Evolutionary conservation across 2,113 vertebrate genomes (phyloP), one percentile per base, ranked within the genome.

Genomic region (Halcyon senegalensis): DNA sequence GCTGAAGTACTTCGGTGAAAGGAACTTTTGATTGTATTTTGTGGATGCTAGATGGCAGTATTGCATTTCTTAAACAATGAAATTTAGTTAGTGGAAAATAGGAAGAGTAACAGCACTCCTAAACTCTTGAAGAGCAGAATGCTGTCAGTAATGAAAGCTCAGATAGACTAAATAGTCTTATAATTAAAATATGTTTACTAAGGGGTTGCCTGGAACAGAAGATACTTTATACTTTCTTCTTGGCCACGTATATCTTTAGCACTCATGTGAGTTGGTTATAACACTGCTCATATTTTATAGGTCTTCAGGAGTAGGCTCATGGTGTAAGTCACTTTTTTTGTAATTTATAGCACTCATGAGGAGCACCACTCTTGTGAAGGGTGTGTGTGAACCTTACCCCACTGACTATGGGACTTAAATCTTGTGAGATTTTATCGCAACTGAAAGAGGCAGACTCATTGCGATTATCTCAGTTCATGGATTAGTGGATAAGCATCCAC

Each of bases 41-140:
- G 18, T 79, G 74, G 67, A 75, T 69, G 89, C 81, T 97, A 97
- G 97, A 87, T 97, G 97, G 96, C 97, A 97, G 96, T 86, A 67
- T 95, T 95, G 92, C 82, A 83, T 92, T 94, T 93, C 79, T 90
- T 75, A 89, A 81, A 25, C 21, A 70, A 84, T 16, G 69, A 31
- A 35, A 11, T 30, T 60, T 10, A n/a, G 15, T 44, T 44, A 60
- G 18, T 51, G 51, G 72, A 72, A 86, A 81, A 67, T 4, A 20
- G 46, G 19, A 48, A 77, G 46, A 33, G 4, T 44, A 92, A 27
- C 51, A 48, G 19, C 44, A 5, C 44, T 90, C 50, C 30, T 53
- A 44, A 72, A 41, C 21, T 68, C 48, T 51, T 64, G 53, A 87
- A 73, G 48, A 72, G 44, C 53, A 91, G 39, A 66, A 87, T 39